These are phyloP conservation scores for Vireo griseus DNA, from an alignment of 2,797 vertebrate species.

Conservation along the genomic window DNA sequence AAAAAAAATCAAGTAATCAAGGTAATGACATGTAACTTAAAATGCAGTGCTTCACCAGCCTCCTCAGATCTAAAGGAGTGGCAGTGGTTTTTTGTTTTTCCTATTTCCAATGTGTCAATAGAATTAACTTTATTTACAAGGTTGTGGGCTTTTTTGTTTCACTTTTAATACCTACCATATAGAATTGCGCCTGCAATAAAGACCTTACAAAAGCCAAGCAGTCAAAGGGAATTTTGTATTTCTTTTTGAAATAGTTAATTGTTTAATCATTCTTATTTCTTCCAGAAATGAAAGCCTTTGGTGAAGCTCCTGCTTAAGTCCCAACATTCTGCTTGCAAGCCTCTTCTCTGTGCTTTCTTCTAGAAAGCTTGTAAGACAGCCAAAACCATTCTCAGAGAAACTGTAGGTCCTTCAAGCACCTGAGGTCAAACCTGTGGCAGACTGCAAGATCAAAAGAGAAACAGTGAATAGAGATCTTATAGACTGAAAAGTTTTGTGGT, in stretches of 20 bases:
- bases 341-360: background rate
- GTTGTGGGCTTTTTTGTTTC: background rate
- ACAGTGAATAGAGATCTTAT: rapidly evolving
- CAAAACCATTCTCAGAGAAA: background rate
- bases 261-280: background rate
- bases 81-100: background rate
- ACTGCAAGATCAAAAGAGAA: background rate
- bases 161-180: background rate
- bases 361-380: background rate
- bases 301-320: background rate
- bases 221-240: background rate
- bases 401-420: background rate
- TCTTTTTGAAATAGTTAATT: background rate
- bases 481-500: background rate
- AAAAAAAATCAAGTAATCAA: background rate
- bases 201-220: background rate
- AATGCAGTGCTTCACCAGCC: background rate
- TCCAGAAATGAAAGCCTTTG: background rate
- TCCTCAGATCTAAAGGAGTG: background rate
- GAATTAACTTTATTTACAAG: background rate
- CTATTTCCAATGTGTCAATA: background rate
- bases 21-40: background rate
- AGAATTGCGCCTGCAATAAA: background rate
- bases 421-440: background rate
- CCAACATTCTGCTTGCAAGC: background rate